These are phyloP conservation scores for Macaca nemestrina DNA, from an alignment of 2,113 vertebrate genomes.

Conservation along the genomic window DNA sequence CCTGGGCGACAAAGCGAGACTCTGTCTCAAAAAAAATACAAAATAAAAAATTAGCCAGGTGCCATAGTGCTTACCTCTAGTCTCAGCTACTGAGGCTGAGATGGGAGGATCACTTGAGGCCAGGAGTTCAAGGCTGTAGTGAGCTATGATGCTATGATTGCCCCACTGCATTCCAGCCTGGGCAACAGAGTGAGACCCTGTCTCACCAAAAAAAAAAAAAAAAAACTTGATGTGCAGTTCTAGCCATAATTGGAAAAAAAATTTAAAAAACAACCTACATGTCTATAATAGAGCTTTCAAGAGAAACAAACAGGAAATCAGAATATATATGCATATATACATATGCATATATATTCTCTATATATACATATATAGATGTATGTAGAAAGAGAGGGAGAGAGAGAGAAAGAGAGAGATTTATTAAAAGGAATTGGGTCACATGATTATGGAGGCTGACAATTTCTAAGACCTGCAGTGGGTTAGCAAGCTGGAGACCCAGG, in stretches of 20 bases:
- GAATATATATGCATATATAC: neutral
- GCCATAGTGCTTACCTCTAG: too few relatives aligned
- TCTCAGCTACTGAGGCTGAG: too few relatives aligned
- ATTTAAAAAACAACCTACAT: neutral
- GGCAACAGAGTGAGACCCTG: too few relatives aligned
- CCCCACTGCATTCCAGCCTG: too few relatives aligned
- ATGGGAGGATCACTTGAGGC: too few relatives aligned
- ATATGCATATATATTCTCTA: neutral
- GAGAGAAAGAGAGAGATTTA: neutral
- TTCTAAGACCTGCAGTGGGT: neutral
- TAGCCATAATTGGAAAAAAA: neutral
- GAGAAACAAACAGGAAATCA: neutral
- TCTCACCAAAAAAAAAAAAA: too few relatives aligned
- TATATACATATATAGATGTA: neutral
- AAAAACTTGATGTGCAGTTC: neutral
- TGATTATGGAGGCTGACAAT: neutral
- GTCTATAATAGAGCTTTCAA: neutral
- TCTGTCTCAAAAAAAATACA: too few relatives aligned
- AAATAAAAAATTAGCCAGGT: too few relatives aligned
- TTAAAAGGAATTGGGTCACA: neutral
- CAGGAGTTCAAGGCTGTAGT: too few relatives aligned
- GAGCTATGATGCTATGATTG: too few relatives aligned
- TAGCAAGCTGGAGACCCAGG: neutral
- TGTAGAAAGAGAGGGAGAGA: too few relatives aligned
- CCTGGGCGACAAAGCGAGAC: too few relatives aligned